Conservation (phyloP, 2,888 invertebrate species). For the Leptinotarsa rubiginosa region DNA sequence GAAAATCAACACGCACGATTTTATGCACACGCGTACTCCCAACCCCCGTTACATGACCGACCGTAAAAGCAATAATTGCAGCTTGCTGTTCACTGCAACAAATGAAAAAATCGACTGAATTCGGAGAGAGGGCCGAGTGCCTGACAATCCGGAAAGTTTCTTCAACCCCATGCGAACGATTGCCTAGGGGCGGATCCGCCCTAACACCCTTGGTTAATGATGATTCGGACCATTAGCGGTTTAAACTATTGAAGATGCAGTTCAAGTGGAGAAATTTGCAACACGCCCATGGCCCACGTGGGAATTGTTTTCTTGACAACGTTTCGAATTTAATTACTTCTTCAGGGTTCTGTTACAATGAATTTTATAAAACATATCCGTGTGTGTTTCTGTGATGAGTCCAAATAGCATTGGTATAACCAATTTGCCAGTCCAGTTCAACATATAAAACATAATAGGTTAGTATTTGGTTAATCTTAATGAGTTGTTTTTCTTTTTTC, state of each 20-base stretch:
- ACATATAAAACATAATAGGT: too few species aligned
- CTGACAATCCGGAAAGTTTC: conserved; percentile 21
- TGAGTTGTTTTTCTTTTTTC: too few species aligned
- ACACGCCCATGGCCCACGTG: not conserved
- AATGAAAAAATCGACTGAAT: conserved; percentile 35
- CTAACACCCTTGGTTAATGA: not conserved
- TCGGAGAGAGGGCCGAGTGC: conserved; percentile 8
- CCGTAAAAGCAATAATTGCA: conserved; percentile 7
- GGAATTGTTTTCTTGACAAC: not conserved
- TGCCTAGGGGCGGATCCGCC: conserved; percentile 23
- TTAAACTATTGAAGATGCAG: not conserved
- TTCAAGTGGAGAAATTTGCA: not conserved
- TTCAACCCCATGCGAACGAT: conserved; percentile 27
- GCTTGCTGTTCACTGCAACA: conserved; percentile 5
- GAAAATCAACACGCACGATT: conserved; percentile 19
- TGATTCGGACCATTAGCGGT: conserved; percentile 16
- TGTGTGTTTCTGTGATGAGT: too few species aligned
- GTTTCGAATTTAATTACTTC: not conserved
- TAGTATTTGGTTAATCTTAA: too few species aligned
- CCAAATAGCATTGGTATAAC: too few species aligned
- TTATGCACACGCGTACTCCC: not conserved
- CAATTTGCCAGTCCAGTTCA: too few species aligned
- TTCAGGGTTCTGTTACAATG: too few species aligned
- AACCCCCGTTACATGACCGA: conserved; percentile 22
- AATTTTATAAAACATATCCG: too few species aligned